Conservation (phyloP, 2,888 invertebrate species). For the Drosophila rellima region DNA sequence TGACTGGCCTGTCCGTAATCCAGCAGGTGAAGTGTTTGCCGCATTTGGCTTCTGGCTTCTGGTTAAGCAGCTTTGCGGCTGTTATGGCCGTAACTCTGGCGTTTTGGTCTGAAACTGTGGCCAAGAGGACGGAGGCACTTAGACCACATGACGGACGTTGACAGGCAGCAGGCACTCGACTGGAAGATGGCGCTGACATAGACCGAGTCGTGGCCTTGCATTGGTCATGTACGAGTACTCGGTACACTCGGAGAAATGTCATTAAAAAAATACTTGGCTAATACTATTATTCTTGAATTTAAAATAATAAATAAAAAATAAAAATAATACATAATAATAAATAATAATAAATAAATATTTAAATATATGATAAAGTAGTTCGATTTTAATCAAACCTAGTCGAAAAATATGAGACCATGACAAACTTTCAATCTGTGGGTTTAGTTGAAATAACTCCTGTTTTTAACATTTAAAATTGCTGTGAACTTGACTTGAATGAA, state of each 20-base stretch:
- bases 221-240: conserved; percentile 28
- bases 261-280: too few relatives aligned
- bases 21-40: conserved; percentile 24
- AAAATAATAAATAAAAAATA: too few relatives aligned
- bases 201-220: conserved; percentile 45
- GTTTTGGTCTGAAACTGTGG: not conserved
- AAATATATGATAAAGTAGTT: too few relatives aligned
- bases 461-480: too few relatives aligned
- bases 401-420: too few relatives aligned
- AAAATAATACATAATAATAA: too few relatives aligned
- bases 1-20: conserved; percentile 10
- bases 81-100: conserved; percentile 5
- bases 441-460: too few relatives aligned
- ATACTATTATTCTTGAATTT: too few relatives aligned
- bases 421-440: too few relatives aligned
- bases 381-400: too few relatives aligned
- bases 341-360: too few relatives aligned
- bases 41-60: not conserved
- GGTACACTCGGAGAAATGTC: not conserved
- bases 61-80: conserved; percentile 30
- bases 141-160: conserved; percentile 66
- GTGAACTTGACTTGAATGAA: too few relatives aligned
- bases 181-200: conserved; percentile 45
- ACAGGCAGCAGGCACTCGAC: conserved; percentile 54
- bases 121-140: conserved; percentile 43